Percentiles rank a stretch among this genome's conserved stretches.
These are phyloP conservation scores for Chrosomus eos DNA, from an alignment of 2,797 vertebrate species.

Conservation along the genomic window DNA sequence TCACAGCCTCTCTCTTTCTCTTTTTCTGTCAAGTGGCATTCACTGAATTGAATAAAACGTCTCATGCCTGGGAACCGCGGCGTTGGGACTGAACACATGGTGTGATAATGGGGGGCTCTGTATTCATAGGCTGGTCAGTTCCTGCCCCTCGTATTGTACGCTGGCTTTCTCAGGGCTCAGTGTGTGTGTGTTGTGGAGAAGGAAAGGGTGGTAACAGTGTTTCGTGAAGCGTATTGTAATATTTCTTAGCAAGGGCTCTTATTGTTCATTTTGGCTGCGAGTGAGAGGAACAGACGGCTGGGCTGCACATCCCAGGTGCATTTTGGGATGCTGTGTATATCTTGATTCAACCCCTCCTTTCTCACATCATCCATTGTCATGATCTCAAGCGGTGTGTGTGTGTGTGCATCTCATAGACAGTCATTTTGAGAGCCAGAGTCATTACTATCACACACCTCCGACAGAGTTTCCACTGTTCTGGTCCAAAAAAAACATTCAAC, in stretches of 20 bases:
- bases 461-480: not conserved
- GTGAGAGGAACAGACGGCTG: constrained; percentile 79
- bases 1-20: constrained; percentile 38
- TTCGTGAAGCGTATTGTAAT: constrained; percentile 6
- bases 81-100: constrained; percentile 60
- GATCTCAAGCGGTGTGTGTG: not conserved
- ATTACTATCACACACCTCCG: not conserved
- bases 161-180: constrained; percentile 45
- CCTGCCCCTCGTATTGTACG: constrained; percentile 45
- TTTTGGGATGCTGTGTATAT: constrained; percentile 50
- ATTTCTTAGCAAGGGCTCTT: constrained; percentile 42
- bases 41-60: constrained; percentile 33
- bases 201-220: constrained; percentile 67
- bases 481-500: not conserved
- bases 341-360: not conserved
- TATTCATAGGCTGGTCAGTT: constrained; percentile 79
- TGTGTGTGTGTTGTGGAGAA: constrained; percentile 49
- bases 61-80: constrained; percentile 50
- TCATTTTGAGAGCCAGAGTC: not conserved
- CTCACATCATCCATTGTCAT: not conserved
- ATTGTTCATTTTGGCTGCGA: constrained; percentile 81
- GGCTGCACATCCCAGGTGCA: constrained; percentile 74
- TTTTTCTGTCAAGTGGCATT: constrained; percentile 49
- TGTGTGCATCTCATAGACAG: not conserved
- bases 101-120: constrained; percentile 80